Conservation (phyloP, 2,797 vertebrate species). For the Ataeniobius toweri region DNA sequence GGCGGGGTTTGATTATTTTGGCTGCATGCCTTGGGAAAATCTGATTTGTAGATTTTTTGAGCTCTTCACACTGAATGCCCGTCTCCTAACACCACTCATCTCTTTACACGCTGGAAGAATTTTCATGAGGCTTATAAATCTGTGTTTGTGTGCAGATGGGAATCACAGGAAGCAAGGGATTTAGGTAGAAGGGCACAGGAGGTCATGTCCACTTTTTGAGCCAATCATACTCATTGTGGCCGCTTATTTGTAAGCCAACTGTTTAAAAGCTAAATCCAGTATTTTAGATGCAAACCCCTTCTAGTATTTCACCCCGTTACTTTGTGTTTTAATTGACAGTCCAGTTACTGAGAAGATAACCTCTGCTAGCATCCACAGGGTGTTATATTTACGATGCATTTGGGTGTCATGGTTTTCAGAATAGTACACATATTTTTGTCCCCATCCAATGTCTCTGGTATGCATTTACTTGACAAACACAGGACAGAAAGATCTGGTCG, state of each 20-base stretch:
- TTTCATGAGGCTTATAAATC: conserved; percentile 47
- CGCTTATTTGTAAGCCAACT: not conserved
- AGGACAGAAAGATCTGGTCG: not conserved
- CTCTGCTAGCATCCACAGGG: no score
- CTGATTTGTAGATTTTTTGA: conserved; percentile 40
- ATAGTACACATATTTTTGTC: not conserved
- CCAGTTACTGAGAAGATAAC: not conserved
- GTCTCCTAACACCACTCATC: conserved; percentile 6
- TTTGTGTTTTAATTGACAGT: not conserved
- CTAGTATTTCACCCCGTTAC: not conserved
- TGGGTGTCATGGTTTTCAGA: not conserved
- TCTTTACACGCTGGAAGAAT: conserved; percentile 20
- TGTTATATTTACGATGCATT: conserved; percentile 32
- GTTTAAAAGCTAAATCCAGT: not conserved
- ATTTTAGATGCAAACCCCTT: not conserved
- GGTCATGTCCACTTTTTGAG: conserved; percentile 29
- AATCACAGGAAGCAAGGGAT: conserved; percentile 40
- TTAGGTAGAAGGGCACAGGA: conserved; percentile 20
- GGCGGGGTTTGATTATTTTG: conserved; percentile 64
- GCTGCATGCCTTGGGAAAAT: conserved; percentile 52
- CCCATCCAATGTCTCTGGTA: conserved; percentile 11
- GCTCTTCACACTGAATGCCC: conserved; percentile 36
- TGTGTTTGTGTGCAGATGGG: conserved; percentile 30
- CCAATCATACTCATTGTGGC: not conserved
- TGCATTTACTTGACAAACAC: conserved; percentile 1